Conservation (phyloP, 2,113 vertebrate genomes). For the Procavia capensis region DNA sequence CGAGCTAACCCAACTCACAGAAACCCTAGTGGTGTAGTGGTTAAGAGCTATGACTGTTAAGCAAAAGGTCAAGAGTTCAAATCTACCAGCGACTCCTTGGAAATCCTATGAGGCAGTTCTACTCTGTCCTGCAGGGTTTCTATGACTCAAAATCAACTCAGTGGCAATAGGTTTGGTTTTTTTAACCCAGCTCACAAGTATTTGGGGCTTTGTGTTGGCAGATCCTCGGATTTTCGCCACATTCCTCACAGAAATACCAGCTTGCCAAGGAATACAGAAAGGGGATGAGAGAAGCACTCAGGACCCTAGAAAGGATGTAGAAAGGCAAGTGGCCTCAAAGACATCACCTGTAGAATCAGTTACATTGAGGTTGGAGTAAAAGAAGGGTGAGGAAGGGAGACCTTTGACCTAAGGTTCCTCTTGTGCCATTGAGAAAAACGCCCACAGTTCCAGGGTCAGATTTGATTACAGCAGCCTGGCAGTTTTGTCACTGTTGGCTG, state of each 20-base stretch:
- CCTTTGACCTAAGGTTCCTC: neutral
- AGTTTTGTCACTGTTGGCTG: neutral
- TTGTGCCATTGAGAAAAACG: neutral
- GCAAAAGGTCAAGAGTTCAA: too few relatives aligned
- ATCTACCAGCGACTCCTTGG: too few relatives aligned
- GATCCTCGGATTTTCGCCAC: neutral
- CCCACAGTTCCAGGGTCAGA: slow-evolving; percentile 23
- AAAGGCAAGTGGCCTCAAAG: neutral
- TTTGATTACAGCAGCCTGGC: slow-evolving; percentile 8
- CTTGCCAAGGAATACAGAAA: neutral
- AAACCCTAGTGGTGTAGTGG: too few relatives aligned
- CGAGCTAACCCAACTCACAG: neutral
- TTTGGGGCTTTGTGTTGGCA: neutral
- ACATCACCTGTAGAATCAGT: neutral
- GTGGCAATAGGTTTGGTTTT: too few relatives aligned
- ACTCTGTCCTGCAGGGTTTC: too few relatives aligned
- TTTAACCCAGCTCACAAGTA: neutral
- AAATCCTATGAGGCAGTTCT: too few relatives aligned
- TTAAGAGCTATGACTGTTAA: too few relatives aligned
- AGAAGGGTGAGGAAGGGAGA: neutral
- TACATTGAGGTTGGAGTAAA: neutral
- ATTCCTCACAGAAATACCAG: neutral
- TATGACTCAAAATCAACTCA: too few relatives aligned
- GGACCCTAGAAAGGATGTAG: neutral
- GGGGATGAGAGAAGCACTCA: neutral